Evolutionary conservation across 1,140 invertebrate genomes (phyloP), one percentile per base, ranked within the genome.

Genomic region (Dufourea novaeangliae): DNA sequence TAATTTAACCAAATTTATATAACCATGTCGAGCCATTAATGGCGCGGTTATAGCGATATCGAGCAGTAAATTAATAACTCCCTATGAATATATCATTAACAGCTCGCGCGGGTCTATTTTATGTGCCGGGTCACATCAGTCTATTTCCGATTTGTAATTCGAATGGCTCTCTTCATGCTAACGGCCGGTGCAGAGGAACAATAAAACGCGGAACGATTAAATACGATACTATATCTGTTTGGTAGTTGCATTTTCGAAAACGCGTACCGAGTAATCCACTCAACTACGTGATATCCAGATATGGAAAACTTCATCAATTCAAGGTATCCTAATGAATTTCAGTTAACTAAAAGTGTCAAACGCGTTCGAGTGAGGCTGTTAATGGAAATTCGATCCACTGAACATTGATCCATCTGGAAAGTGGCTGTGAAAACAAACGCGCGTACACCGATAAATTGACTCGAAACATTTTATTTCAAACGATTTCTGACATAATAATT

Each of bases 281-380:
- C 14, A 32, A 54, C 37, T 29, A 41, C 14, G 54, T 17, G 37
- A 52, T 67, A 64, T 29, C 7, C 32, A n/a, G 32, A 11, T 69
- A 44, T 61, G 54, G 27, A 59, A 57, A 32, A n/a, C 25, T 59
- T 59, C 37, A 32, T 11, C 25, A 8, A 25, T 44, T 32, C 54
- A 7, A 11, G 41, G 20, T 59, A 37, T 32, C 7, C 54, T 44
- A 70, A 70, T 70, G 37, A 70, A 70, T 59, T 59, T 44, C 32
- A 14, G 37, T 57, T 70, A 44, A 59, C 25, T 44, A 70, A 59
- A 71, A 59, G 37, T 61, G 39, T 61, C 69, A 61, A 61, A 71
- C 56, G 25, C 11, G 56, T 12, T 10, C 39, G 52, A 1, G n/a
- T 14, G 37, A 44, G n/a, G 11, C n/a, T 44, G 22, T 17, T 41